Evolutionary conservation across 2,888 invertebrate genomes (phyloP), one percentile per base, ranked within the genome.

Genomic region (Iphiclides podalirius): DNA sequence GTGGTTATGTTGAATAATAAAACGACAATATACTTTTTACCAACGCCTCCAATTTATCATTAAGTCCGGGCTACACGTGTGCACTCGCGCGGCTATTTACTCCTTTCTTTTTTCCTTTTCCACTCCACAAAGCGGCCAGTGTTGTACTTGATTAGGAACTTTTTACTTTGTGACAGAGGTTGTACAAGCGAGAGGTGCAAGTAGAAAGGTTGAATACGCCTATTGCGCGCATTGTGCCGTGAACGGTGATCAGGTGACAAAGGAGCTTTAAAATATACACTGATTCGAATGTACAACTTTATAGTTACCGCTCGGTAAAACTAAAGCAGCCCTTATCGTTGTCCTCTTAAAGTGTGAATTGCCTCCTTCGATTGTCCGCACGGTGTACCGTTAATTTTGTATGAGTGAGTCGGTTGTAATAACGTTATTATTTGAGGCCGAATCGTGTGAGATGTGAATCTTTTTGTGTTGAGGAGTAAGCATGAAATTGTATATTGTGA

Each of bases 361-460:
- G 1, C 42, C 4, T 14, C 57, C 52, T 1, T 14, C 51, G 53
- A 58, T 36, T 14, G 13, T 39, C 13, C 12, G 28, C 48, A 35
- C 12, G 3, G 13, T 49, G 28, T 38, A 50, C 33, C 23, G 52
- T 28, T 52, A 55, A 45, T 49, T 46, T 60, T 61, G 62, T 58
- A 64, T 61, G 57, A 63, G 63, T 61, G 61, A 63, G 67, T 76
- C 73, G 72, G 67, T 70, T 73, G 61, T 83, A 81, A 83, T 81
- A 83, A 83, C 82, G 83, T 81, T 85, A 84, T 80, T 79, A 80
- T 85, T 84, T 71, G 79, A 73, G 67, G 72, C 73, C 66, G 57
- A 57, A 66, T 63, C 68, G 82, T 81, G 81, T 85, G 81, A 83
- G 83, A 70, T 70, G 75, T 70, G 72, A 81, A 81, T 85, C 84